Base-by-base conservation (phyloP, 2,888 invertebrate genomes). In the Brachyopa scutellaris region DNA sequence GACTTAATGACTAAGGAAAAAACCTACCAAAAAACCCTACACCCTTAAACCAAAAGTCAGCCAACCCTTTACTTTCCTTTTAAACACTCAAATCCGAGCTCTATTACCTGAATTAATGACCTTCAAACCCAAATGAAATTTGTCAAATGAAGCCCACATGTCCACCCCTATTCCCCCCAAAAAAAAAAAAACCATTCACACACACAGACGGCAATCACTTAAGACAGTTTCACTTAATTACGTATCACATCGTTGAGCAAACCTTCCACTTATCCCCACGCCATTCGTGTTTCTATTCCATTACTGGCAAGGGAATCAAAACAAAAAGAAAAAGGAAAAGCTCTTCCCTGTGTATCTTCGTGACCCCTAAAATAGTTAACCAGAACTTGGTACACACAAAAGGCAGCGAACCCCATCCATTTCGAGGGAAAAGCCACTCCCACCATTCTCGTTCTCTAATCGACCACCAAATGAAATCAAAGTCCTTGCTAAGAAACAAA, bases 201-300 rank as follows among this genome's bases (percentile, higher is more conserved):
- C 51, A 26, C 19, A 29, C 26, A 42, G 13, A 57, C 64, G 49
- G 57, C 80, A 80, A 80, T 80, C 74, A 80, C 80, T 80, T 80
- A 80, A 76, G 74, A 70, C 80, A 76, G 57, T 80, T 76, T 74
- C 64, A 64, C 69, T 76, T 80, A 80, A 80, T 80, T 76, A 74
- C 74, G 69, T 59, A 74, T 69, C 80, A 74, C 80, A 76, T 80
- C 80, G 69, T 80, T 80, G 69, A 80, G 29, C 80, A 76, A 69
- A 80, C 62, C 74, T 51, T 64, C 74, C 62, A 80, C 73, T 80
- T 78, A 53, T 59, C 62, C 47, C 19, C 70, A 64, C 70, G 55
- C 69, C 29, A 69, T 76, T 49, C 62, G 55, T 80, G 74, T 38
- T 64, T 21, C 42, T 42, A 64, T 36, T 8, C 49, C 49, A 69